A percentile compares a stretch with the other conserved stretches of the same genome.
These are phyloP conservation scores for Leptopilina drosophilae DNA, from an alignment of 2,888 invertebrate species.

Conservation along the genomic window DNA sequence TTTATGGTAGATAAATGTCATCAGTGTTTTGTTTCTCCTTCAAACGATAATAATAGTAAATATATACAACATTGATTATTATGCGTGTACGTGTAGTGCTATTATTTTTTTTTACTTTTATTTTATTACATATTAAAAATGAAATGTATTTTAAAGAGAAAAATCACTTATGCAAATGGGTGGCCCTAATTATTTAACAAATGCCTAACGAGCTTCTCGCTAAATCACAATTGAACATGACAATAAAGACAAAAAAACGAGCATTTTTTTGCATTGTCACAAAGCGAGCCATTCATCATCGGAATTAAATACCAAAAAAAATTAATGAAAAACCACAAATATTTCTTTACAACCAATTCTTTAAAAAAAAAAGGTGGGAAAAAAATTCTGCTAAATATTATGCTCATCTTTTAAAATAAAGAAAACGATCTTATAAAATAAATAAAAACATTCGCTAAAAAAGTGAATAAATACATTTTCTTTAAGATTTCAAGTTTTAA, in stretches of 20 bases:
- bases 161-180: conserved; percentile 45
- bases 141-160: conserved; percentile 45
- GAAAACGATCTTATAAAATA: no score
- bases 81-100: conserved; percentile 60
- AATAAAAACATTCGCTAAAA: no score
- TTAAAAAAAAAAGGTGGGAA: conserved; percentile 2
- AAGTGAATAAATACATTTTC: no score
- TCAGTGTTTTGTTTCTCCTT: conserved; percentile 62
- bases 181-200: conserved; percentile 57
- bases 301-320: conserved; percentile 47
- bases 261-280: conserved; percentile 58
- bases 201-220: conserved; percentile 59
- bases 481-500: no score
- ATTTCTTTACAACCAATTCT: background rate
- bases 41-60: conserved; percentile 60
- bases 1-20: conserved; percentile 68
- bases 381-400: no score
- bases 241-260: conserved; percentile 40
- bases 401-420: no score
- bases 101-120: conserved; percentile 51
- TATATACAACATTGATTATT: conserved; percentile 72
- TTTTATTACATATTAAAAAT: conserved; percentile 48
- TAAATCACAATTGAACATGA: conserved; percentile 64
- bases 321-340: conserved; percentile 36
- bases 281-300: conserved; percentile 48